Base-by-base conservation (phyloP, 2,888 invertebrate genomes). In the Diarsia rubi region DNA sequence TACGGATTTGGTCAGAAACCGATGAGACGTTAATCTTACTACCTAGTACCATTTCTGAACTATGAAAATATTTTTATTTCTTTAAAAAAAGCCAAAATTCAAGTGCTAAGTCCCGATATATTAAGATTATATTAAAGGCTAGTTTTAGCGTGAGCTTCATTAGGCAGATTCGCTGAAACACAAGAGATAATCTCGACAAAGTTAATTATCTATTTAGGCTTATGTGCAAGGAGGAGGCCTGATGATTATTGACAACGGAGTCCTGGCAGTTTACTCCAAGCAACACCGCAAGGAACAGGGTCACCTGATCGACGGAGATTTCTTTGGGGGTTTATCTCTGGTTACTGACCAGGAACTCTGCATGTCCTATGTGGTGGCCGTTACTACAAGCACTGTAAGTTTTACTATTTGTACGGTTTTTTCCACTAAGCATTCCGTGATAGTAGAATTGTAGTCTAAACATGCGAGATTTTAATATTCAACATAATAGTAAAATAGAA, bases 271-370 rank as follows among this genome's bases (percentile, higher is more conserved):
- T 5, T 90, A 89, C 69, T 85, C 89, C 0, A 31, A 71, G 0
- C 44, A 71, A 0, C 44, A 69, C 6, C 75, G 84, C 19, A 64
- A 76, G 45, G 91, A 92, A 59, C 77, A 73, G 6, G 90, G 88
- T 0, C 92, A 92, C 73, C 78, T 91, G 6, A 87, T 90, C 1
- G 91, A 92, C 45, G 92, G 91, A 0, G 92, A 92, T 54, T 88
- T 86, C 81, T 90, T 90, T 63, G 90, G 90, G 5, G 91, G 90
- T 62, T 69, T 91, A 2, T 89, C 90, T 0, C 79, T 92, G 5
- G 88, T 92, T 11, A 90, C 89, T 1, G 91, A 91, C 44, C 86
- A 84, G 21, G 92, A 91, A 63, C 52, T 88, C 2, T 83, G 85
- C n/a, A 82, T 82, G 75, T 89, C 89, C 0, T 81, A 79, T 8